Base-by-base conservation (phyloP, 2,113 vertebrate genomes). In the Aix galericulata region DNA sequence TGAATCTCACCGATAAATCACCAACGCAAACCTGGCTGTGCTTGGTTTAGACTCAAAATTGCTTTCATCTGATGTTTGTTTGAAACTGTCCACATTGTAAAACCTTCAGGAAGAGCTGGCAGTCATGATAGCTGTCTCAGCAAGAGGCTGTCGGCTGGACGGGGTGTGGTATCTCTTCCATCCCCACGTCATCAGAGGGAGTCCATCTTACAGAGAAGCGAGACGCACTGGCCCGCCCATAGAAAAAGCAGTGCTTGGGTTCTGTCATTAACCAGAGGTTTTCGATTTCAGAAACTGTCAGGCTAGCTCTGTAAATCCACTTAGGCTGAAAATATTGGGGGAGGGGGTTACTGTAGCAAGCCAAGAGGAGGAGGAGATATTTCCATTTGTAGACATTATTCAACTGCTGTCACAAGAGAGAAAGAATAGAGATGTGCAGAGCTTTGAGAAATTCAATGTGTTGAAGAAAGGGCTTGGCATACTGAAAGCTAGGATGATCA, bases 1-100 rank as follows among this genome's bases (percentile, higher is more conserved):
- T 82, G 93, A 77, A 55, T 97, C 96, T 74, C 69, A 84, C 73
- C 88, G 92, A 84, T 96, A 96, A 96, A 97, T 96, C 83, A 96
- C 71, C 74, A 55, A 59, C 11, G 34, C 81, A 82, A 96, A 95
- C 86, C 62, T 94, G 91, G 74, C 83, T 0, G 5, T 68, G 62
- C 73, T 87, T 77, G 46, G 40, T 93, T 94, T 95, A 89, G 55
- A 31, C 69, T 82, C 59, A 75, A 69, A 96, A 95, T 87, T 85
- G 71, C 91, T 97, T 96, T 96, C 93, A 89, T 95, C 78, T 94
- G 92, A 94, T 95, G 71, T 89, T 84, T 94, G 90, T 69, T 91
- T 91, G 78, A 93, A 89, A 55, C 50, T 4, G 40, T 46, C 48
- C 2, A 23, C 44, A 13, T 32, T 91, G 72, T 82, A 91, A 92